Percentiles rank a stretch among this genome's conserved stretches.
Evolutionary conservation across 1,140 invertebrate genomes (phyloP).

Genomic region (Aculops lycopersici): DNA sequence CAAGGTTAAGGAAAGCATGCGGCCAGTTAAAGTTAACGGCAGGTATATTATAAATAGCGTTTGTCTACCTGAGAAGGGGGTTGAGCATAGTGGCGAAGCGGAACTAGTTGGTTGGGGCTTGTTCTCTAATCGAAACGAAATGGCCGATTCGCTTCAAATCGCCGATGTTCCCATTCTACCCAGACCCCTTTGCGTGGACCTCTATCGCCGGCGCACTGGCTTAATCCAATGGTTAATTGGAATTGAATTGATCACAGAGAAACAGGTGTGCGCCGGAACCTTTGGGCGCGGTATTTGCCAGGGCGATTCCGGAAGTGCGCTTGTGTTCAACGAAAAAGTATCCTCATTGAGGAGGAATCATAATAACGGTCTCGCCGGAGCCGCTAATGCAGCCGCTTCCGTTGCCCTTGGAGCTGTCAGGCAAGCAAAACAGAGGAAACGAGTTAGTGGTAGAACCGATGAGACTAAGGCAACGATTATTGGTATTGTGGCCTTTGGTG

Average conservation of each 20-base stretch:
- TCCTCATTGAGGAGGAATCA: no score
- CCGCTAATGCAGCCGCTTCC: no score
- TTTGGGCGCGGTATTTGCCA: neutral
- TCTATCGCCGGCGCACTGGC: neutral
- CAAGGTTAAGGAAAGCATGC: neutral
- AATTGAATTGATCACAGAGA: neutral
- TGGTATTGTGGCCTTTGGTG: neutral
- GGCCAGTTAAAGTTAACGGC: neutral
- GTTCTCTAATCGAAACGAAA: neutral
- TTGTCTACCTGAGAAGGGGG: neutral
- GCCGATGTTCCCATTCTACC: neutral
- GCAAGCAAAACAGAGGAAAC: no score
- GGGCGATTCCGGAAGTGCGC: neutral
- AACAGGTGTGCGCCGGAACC: neutral
- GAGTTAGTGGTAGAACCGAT: neutral
- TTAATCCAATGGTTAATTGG: neutral
- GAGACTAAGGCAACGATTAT: neutral
- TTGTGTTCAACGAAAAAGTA: neutral
- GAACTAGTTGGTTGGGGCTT: neutral
- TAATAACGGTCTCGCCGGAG: no score
- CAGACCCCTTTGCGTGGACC: neutral
- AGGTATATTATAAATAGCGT: neutral
- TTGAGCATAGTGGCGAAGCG: neutral
- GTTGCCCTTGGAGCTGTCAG: no score
- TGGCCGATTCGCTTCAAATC: neutral